Base-by-base conservation (phyloP, 1,140 invertebrate genomes). In the Drosophila obscura region DNA sequence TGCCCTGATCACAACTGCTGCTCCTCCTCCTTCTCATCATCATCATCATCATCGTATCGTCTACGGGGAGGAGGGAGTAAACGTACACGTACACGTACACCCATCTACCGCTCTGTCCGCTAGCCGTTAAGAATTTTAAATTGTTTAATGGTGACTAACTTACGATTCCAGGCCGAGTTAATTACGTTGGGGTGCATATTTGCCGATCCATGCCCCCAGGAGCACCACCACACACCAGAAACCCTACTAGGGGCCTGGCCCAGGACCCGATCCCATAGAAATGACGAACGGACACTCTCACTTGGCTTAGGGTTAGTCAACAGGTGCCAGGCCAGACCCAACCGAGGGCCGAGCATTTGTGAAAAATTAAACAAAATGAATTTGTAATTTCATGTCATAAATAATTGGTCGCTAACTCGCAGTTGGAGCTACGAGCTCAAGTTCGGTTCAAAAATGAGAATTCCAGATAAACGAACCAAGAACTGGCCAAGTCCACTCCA, bases 381-480 rank as follows among this genome's bases (percentile, higher is more conserved):
- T 91, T 91, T 90, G 90, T 91, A 91, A 91, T 91, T 91, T 91
- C 79, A 90, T 91, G 89, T 91, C 89, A 91, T 91, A 91, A 91
- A 91, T 91, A 91, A 91, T 91, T 91, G 90, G 79, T 58, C 89
- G 68, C 89, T 91, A 87, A 91, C 82, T 83, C 58, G 63, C 73
- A 43, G 75, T 71, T 83, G 71, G 52, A 64, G 50, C 55, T 46
- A 24, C 19, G 39, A 61, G 75, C 58, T 61, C 58, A 43, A 49
- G 48, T 48, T 26, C 39, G 50, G 45, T 60, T 64, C 77, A 77
- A 76, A 65, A 65, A 43, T 59, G 43, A 50, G 57, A 55, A 56
- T 53, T 46, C 41, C 62, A 73, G 53, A 73, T 51, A 73, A 57
- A 60, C 58, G 61, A 57, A 41, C 41, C 9, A 31, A 26, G 60